Percentiles rank a stretch among this genome's conserved stretches.
These are phyloP conservation scores for Apogon hyalosoma DNA, from an alignment of 2,797 vertebrate species.

Conservation along the genomic window DNA sequence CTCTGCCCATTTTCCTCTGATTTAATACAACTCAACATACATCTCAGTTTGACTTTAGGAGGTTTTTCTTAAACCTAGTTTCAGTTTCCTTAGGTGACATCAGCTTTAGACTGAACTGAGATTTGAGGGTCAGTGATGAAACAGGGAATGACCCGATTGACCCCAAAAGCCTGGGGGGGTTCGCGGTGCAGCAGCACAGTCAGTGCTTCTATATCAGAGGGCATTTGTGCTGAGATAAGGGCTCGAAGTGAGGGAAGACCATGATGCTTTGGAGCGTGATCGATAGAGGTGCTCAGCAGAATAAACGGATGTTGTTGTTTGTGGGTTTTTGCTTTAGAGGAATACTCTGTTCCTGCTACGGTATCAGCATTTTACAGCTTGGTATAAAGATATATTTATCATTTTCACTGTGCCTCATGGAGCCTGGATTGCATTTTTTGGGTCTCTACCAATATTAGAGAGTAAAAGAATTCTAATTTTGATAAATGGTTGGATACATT, in stretches of 20 bases:
- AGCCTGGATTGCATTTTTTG: too few relatives aligned
- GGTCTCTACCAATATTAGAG: too few relatives aligned
- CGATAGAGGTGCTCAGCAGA: slow-evolving; percentile 54
- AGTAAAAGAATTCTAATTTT: too few relatives aligned
- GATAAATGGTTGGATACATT: too few relatives aligned
- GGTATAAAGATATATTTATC: slow-evolving; percentile 6
- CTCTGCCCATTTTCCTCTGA: slow-evolving; percentile 30
- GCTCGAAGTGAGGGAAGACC: slow-evolving; percentile 37
- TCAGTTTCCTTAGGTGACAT: slow-evolving; percentile 21
- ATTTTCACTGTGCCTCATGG: slow-evolving; percentile 8
- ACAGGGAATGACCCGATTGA: slow-evolving; percentile 43
- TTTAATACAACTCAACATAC: slow-evolving; percentile 35
- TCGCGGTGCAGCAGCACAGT: slow-evolving; percentile 7
- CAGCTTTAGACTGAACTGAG: slow-evolving; percentile 24
- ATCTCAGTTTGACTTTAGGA: slow-evolving; percentile 29
- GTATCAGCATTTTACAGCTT: slow-evolving; percentile 20
- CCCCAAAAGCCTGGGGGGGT: slow-evolving; percentile 20
- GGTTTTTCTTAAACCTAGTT: slow-evolving; percentile 16
- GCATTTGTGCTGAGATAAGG: slow-evolving; percentile 72
- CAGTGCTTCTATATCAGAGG: slow-evolving; percentile 40
- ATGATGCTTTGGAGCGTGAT: slow-evolving; percentile 53
- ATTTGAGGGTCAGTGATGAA: slow-evolving; percentile 40
- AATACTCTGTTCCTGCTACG: slow-evolving; percentile 8
- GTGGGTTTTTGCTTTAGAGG: background rate
- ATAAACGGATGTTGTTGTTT: slow-evolving; percentile 45